Evolutionary conservation across 2,113 vertebrate species (phyloP).

Genomic region (Microcebus lehilahytsara): DNA sequence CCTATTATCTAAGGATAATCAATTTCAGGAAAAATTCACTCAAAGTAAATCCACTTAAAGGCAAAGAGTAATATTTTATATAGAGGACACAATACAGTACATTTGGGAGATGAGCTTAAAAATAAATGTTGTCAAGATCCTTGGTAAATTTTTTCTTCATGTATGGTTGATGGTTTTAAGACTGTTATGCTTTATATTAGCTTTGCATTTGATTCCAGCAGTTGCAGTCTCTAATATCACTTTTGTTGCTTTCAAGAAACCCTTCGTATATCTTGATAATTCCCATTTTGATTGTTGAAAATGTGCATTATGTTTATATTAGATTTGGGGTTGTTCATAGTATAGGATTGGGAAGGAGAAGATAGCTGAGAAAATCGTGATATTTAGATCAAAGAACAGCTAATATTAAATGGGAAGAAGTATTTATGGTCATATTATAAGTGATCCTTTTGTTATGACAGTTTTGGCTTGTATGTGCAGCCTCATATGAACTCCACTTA

Average conservation of each 20-base stretch:
- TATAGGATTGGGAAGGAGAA: background rate
- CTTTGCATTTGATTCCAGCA: background rate
- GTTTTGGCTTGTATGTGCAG: background rate
- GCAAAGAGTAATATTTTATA: background rate
- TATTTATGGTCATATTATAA: background rate
- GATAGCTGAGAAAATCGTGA: background rate
- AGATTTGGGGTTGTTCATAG: background rate
- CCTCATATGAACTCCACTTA: fast-evolving
- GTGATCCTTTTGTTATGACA: background rate
- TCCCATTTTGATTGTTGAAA: background rate
- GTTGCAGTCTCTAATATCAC: background rate
- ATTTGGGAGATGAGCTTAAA: background rate
- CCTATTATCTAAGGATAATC: background rate
- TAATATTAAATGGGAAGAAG: background rate
- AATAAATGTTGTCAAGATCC: background rate
- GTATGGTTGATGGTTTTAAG: background rate
- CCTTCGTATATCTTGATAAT: background rate
- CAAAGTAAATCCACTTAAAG: background rate
- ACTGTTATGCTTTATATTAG: background rate
- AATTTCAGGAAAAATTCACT: background rate
- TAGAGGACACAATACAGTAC: background rate
- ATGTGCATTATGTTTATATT: background rate
- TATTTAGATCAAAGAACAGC: background rate
- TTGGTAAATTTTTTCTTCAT: background rate
- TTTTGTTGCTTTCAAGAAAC: background rate